Base-by-base conservation (phyloP, 2,888 invertebrate genomes). In the Eudasyphora cyanicolor region DNA sequence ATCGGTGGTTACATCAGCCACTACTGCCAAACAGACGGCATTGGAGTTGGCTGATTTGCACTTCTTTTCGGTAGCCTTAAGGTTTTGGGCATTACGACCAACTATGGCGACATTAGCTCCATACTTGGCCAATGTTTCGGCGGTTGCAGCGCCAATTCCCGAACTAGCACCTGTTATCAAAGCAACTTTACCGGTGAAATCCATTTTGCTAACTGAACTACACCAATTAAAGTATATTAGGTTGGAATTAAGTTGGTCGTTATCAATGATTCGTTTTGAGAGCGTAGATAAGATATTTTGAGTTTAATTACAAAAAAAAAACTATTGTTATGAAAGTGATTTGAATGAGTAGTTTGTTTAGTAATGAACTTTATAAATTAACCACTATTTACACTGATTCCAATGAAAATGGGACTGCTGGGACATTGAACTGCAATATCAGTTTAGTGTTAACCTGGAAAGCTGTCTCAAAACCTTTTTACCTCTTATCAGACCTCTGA, bases 101-200 rank as follows among this genome's bases (percentile, higher is more conserved):
- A 93, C 95, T 91, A 94, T 94, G 62, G 94, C 93, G 24, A 96
- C 87, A 32, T 91, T 92, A 0, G 95, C 95, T 42, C 94, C 94
- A 21, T 94, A 92, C 87, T 94, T 93, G 0, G 95, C 93, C 89
- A 96, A 94, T 82, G 94, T 93, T 38, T 94, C 86, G 0, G 96
- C 95, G 10, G 95, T 95, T 83, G 94, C 94, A 24, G 94, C 94
- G 14, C 96, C 96, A 82, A 96, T 96, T 0, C 96, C 96, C 3
- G 95, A 95, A 90, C 95, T 95, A 0, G 95, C 95, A 32, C 96
- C 96, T n/a, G 95, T 95, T 62, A 95, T 92, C 67, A 95, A 91
- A 12, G 94, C 93, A 27, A 94, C 94, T 87, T 90, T 91, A 19
- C 84, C 86, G 75, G 67, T 82, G 84, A 91, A 90, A 85, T 88